Evolutionary conservation across 1,140 invertebrate genomes (phyloP), one percentile per base, ranked within the genome.

Genomic region (Scaptomyza pallida): DNA sequence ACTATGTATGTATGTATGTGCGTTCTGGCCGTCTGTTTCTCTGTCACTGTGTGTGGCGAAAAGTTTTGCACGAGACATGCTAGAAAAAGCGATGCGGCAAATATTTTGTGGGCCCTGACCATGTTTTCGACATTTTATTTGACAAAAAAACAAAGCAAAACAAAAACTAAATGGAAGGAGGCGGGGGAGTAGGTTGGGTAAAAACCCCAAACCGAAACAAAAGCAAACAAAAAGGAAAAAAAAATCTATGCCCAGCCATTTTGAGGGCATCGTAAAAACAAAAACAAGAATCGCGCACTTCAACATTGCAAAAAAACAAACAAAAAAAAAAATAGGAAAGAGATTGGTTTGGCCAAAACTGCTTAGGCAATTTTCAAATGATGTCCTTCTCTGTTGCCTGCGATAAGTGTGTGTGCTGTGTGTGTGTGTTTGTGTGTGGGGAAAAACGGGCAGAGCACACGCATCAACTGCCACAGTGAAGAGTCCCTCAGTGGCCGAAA

Each of bases 331-430:
- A 12, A 12, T 3, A 35, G n/a, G n/a, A 50, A 61, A 70, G 52
- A 3, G 26, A 9, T 30, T 30, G 6, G 48, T 30, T 30, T 8
- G 48, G 48, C 69, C 47, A 64, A 86, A 85, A 86, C 80, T 85
- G 83, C 76, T 85, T 88, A 86, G 82, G 82, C 82, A 88, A 86
- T 88, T 88, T 86, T 86, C 82, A 86, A 86, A 78, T 88, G 82
- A 88, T 88, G 81, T 88, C 74, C 81, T 85, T 75, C 63, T 56
- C 21, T 61, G 51, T 45, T 51, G 60, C 26, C 41, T 59, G 44
- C 78, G 76, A 76, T 81, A 86, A 86, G 80, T 76, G 56, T 62
- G n/a, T 37, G 15, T 45, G 13, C 9, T 40, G 45, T 47, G 19
- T 15, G n/a, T 41, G 17, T 30, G 13, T 67, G 26, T 70, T 8